Evolutionary conservation across 2,113 vertebrate species (phyloP), one percentile per base, ranked within the genome.

Genomic region (Xiphophorus hellerii): DNA sequence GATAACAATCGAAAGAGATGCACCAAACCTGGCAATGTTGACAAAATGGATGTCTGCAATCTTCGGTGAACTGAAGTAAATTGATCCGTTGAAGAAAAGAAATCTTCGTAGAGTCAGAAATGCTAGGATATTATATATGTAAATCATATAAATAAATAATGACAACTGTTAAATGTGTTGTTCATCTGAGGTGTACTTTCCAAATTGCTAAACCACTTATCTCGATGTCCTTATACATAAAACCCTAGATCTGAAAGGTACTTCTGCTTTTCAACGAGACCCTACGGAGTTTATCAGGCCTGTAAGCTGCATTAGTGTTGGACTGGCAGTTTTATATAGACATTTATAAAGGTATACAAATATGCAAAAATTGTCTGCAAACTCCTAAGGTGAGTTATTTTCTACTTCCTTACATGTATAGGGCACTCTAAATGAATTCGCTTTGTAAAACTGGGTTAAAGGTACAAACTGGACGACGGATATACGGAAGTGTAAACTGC

Each of bases 391-490:
- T 39, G 25, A 35, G 60, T 22, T 25, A 11, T 10, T 22, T 6
- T 25, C 62, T 17, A 5, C 44, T 15, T 17, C 0, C 44, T 6
- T 14, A 6, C 4, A 20, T 62, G 29, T 33, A 20, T 22, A 65
- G 17, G 29, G 20, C 2, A 0, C 15, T 31, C 4, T 63, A 10
- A 22, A 0, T 28, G 11, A 25, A 30, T 64, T 17, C 17, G 17
- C 20, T 25, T 75, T 5, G 66, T 39, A 75, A 81, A 66, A 39
- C 15, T 67, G 8, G 35, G 48, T 62, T 42, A 73, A 64, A 74
- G 10, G 4, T 74, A 27, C 51, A 72, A 51, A 77, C n/a, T 8
- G 48, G 66, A 33, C 10, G 25, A n/a, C 51, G 15, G 71, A 48
- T 60, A 10, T 60, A 44, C 17, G 61, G 33, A 35, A 71, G 10